Percentiles rank a stretch among this genome's conserved stretches.
Evolutionary conservation across 2,888 invertebrate genomes (phyloP).

Genomic region (Pterobdella sp.): DNA sequence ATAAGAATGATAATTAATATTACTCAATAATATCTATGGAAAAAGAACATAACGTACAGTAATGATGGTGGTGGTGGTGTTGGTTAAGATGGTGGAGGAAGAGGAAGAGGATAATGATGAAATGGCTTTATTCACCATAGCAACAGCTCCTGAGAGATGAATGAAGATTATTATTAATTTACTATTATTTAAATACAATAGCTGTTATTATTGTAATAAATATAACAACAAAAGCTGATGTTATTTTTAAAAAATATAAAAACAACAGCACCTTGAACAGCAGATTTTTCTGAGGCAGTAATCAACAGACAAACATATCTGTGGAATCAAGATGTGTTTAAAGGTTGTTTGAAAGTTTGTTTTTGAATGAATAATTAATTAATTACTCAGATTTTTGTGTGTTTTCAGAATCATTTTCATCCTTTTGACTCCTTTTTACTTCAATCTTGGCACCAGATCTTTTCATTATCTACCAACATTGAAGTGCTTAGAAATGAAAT

Average conservation of each 20-base stretch:
- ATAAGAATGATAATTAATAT: no score
- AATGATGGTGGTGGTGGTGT: not conserved
- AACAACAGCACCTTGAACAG: not conserved
- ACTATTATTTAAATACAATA: not conserved
- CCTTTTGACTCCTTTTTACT: not conserved
- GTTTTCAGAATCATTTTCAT: not conserved
- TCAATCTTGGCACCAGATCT: not conserved
- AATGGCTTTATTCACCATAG: not conserved
- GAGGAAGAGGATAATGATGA: conserved; percentile 9
- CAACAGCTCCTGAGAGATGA: not conserved
- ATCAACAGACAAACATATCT: not conserved
- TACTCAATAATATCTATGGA: no score
- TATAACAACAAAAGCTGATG: not conserved
- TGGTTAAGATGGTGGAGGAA: not conserved
- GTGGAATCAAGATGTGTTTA: not conserved
- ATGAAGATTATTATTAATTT: not conserved
- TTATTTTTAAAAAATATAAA: not conserved
- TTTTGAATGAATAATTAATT: no score
- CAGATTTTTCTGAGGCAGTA: not conserved
- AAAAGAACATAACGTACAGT: conserved; percentile 1
- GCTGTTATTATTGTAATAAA: not conserved
- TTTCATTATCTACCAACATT: not conserved
- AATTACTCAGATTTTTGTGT: no score
- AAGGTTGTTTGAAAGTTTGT: not conserved
- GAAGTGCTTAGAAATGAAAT: not conserved